Evolutionary conservation across 2,888 invertebrate species (phyloP), one percentile per base, ranked within the genome.

Genomic region (Smittia sp.): DNA sequence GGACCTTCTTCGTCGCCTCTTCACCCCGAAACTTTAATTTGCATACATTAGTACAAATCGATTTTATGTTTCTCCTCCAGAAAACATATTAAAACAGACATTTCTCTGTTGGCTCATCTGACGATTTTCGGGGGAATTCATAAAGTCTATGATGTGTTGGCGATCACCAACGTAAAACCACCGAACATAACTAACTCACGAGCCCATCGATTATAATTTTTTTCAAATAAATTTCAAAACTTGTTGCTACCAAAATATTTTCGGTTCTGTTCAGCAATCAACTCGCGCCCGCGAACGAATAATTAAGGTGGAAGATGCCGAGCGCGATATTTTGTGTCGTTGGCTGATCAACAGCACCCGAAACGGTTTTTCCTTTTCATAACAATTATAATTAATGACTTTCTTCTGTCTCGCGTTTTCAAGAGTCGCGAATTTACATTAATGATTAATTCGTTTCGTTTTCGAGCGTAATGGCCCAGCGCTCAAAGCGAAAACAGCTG

Each of bases 1-100:
- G 13, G 20, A 39, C n/a, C 41, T 22, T 67, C 46, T 67, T 67
- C 25, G 7, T 52, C n/a, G 11, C 46, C 39, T 22, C n/a, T 67
- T 24, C 18, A 20, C 1, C 58, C 11, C 38, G 20, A 65, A 65
- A 68, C 54, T 54, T 54, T 72, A 72, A 72, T 72, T 72, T 72
- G 72, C 72, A 72, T 72, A 72, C 72, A 72, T 72, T 72, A 72
- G 72, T 63, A 63, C 72, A 72, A 72, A 62, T 62, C 72, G 62
- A 72, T 72, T 72, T 72, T 62, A 72, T 72, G 72, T 72, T 72
- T 72, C 62, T 72, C 58, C 62, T 27, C 25, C 18, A 58, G 58
- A 58, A 58, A 58, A 58, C 58, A 58, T 58, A 22, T 22, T 46
- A 46, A 46, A 46, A 32, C 32, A 32, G 32, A 32, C 38, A n/a